Evolutionary conservation across 2,888 invertebrate species (phyloP), one percentile per base, ranked within the genome.

Genomic region (Gnatocerus cornutus): DNA sequence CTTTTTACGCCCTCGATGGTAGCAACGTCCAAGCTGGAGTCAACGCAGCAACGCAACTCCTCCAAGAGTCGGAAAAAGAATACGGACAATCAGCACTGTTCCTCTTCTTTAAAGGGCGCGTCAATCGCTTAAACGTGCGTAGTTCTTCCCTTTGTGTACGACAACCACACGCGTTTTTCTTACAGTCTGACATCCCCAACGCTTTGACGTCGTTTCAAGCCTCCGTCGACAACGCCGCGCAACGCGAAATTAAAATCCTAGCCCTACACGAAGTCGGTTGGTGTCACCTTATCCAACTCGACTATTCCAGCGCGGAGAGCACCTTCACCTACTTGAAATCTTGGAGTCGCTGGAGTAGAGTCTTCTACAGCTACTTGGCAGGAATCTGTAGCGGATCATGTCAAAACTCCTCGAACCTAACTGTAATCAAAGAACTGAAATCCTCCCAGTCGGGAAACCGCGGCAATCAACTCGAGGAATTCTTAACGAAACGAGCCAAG

Each of bases 1-100:
- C 92, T 37, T 90, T 91, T 79, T 91, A 90, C 80, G 89, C 89
- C 1, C 84, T 90, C 8, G 90, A 91, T 79, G 90, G 90, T 3
- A 85, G 85, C 21, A 88, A 89, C 76, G 86, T 89, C 1, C 85
- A 86, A 75, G 88, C 89, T 12, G 90, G 90, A 6, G 87, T 89
- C 0, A 84, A 86, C 45, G 86, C 85, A 1, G 88, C 90, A 0
- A 84, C 85, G 69, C 80, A 85, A 65, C 82, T 90, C 27, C 85
- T 90, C 70, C 78, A 85, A 62, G 87, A 90, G 83, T 85, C 87
- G 30, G 81, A 87, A 79, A 74, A 82, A 63, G 86, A 89, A 73
- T 92, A 89, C 78, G 85, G 86, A 30, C 83, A 89, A 68, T 90
- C 91, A 0, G 89, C 91, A 0, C 82, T 92, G 8, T 92, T 91